Conservation (phyloP, 2,888 invertebrate species). For the Apamea sordens region DNA sequence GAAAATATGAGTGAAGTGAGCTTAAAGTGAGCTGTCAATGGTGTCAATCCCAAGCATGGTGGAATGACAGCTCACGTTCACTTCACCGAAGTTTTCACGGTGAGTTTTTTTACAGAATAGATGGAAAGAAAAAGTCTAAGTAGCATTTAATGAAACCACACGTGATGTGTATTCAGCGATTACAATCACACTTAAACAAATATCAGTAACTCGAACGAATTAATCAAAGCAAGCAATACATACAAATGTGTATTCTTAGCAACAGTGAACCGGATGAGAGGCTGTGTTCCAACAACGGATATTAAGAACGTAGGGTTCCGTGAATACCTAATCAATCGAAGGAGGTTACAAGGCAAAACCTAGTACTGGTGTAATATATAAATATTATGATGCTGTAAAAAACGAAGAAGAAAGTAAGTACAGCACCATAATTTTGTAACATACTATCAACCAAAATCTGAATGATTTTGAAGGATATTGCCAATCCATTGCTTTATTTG, state of each 20-base stretch:
- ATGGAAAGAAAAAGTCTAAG: not conserved
- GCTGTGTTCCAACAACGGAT: not conserved
- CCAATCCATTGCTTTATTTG: no score
- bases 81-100: no score
- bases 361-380: not conserved
- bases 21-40: no score
- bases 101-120: no score
- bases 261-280: not conserved
- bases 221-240: not conserved
- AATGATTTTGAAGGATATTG: no score
- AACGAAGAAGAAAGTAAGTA: no score
- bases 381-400: not conserved
- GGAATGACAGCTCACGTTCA: no score
- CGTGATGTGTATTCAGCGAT: not conserved
- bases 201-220: not conserved
- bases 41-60: no score
- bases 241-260: not conserved
- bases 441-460: no score
- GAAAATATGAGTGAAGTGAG: no score
- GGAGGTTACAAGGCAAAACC: not conserved
- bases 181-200: not conserved
- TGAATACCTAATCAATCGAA: no score
- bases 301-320: not conserved
- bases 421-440: not conserved
- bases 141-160: not conserved